Evolutionary conservation across 2,888 invertebrate species (phyloP).

Genomic region (Caenorhabditis uteleia): DNA sequence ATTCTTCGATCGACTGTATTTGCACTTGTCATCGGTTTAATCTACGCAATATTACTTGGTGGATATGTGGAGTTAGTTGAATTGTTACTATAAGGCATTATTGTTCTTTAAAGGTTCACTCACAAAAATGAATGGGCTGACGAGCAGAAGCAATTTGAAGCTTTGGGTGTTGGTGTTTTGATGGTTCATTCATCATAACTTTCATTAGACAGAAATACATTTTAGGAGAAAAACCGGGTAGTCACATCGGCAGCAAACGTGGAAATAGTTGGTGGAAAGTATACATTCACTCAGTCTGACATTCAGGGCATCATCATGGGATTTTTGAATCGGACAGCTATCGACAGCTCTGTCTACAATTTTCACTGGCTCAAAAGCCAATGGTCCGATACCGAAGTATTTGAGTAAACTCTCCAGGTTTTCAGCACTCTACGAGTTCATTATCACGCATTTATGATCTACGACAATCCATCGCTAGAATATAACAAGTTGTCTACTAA

Average conservation of each 20-base stretch:
- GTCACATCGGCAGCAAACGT: neutral
- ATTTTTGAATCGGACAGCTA: neutral
- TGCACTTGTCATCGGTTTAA: neutral
- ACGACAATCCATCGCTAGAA: neutral
- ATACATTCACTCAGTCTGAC: neutral
- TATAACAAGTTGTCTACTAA: neutral
- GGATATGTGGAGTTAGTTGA: neutral
- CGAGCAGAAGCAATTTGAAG: neutral
- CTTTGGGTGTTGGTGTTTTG: neutral
- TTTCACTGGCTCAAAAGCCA: slow-evolving; percentile 2
- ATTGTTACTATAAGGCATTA: neutral
- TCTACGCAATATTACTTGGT: neutral
- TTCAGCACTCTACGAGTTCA: neutral
- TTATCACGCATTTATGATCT: neutral
- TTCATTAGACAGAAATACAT: neutral
- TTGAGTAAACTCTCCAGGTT: neutral
- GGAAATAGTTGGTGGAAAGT: neutral
- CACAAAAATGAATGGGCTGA: neutral
- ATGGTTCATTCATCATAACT: neutral
- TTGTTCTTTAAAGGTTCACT: neutral
- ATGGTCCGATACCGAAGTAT: neutral
- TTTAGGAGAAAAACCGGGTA: neutral
- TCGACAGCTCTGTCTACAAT: neutral
- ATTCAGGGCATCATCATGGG: neutral
- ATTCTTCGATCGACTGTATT: no score